phyloP scores from a whole-genome alignment of 2,113 vertebrate species.

The Triplophysa dalaica region DNA sequence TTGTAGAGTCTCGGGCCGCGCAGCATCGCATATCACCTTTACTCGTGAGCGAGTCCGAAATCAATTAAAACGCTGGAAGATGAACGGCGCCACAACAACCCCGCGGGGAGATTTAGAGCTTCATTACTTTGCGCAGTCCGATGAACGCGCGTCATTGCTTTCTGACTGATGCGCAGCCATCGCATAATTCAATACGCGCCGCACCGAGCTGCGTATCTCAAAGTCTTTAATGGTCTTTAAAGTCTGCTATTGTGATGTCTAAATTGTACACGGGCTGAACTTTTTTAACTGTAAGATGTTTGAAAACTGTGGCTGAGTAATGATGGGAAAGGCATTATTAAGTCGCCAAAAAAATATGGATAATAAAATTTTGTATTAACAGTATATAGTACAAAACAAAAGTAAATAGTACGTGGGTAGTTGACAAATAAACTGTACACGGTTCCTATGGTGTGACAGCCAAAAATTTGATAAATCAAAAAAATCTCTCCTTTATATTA shows the following conservation, averaged over 20 bases:
- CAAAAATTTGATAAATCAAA: too few relatives aligned
- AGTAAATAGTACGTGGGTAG: too few relatives aligned
- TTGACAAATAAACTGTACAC: too few relatives aligned
- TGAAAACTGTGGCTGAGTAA: background rate
- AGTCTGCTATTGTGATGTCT: slow-evolving; percentile 43
- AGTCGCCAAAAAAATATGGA: background rate
- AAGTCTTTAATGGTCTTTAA: slow-evolving; percentile 54
- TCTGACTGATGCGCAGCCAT: slow-evolving; percentile 54
- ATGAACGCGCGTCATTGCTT: slow-evolving; percentile 46
- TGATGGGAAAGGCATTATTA: background rate
- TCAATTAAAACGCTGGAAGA: slow-evolving; percentile 48
- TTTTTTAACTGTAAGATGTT: background rate
- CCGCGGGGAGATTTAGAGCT: slow-evolving; percentile 47
- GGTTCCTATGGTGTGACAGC: too few relatives aligned
- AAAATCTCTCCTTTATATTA: too few relatives aligned
- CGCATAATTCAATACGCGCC: slow-evolving; percentile 52
- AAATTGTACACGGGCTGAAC: slow-evolving; percentile 22
- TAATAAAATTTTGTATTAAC: background rate
- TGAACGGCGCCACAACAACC: slow-evolving; percentile 46
- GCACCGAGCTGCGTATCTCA: slow-evolving; percentile 51
- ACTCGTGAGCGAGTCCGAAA: slow-evolving; percentile 27
- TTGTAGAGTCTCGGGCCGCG: background rate
- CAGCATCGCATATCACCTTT: slow-evolving; percentile 19
- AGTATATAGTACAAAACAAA: background rate
- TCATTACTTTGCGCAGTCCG: slow-evolving; percentile 49